Evolutionary conservation across 2,113 vertebrate genomes (phyloP).

Genomic region (Siniperca chuatsi): DNA sequence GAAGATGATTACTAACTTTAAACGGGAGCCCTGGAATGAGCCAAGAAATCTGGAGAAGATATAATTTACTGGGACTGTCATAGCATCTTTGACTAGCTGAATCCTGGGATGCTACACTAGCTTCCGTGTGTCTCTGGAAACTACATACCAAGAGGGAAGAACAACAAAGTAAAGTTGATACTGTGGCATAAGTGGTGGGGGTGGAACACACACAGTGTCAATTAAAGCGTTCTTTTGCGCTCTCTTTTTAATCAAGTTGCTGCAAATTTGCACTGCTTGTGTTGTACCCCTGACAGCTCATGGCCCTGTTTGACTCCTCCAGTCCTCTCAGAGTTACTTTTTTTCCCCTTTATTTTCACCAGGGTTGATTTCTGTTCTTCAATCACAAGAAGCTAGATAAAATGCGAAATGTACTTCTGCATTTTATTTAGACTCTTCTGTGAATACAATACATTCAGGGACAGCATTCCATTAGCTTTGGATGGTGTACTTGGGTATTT

Average conservation of each 20-base stretch:
- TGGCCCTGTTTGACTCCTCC: constrained; percentile 34
- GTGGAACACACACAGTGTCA: constrained; percentile 40
- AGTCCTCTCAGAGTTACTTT: constrained; percentile 26
- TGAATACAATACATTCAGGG: constrained; percentile 30
- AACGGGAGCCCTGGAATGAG: constrained; percentile 17
- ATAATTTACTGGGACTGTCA: constrained; percentile 57
- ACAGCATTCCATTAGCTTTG: constrained; percentile 12
- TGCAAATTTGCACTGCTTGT: constrained; percentile 42
- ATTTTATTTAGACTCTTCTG: constrained; percentile 57
- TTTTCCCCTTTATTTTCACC: constrained; percentile 16
- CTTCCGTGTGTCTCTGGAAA: constrained; percentile 62
- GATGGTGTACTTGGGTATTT: constrained; percentile 51
- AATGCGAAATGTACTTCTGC: constrained; percentile 45
- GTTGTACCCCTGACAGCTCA: constrained; percentile 35
- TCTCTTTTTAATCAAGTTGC: constrained; percentile 12
- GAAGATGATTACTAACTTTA: constrained; percentile 87
- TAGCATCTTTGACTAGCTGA: constrained; percentile 42
- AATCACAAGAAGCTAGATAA: constrained; percentile 42
- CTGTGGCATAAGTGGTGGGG: constrained; percentile 8
- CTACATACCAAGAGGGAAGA: constrained; percentile 39
- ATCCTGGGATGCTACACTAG: constrained; percentile 44
- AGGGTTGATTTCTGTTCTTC: constrained; percentile 34
- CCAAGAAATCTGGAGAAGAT: constrained; percentile 33
- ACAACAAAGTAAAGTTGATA: constrained; percentile 41
- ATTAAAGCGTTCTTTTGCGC: constrained; percentile 25